phyloP scores from a whole-genome alignment of 2,888 invertebrate species.

The Watsonalla cultraria region DNA sequence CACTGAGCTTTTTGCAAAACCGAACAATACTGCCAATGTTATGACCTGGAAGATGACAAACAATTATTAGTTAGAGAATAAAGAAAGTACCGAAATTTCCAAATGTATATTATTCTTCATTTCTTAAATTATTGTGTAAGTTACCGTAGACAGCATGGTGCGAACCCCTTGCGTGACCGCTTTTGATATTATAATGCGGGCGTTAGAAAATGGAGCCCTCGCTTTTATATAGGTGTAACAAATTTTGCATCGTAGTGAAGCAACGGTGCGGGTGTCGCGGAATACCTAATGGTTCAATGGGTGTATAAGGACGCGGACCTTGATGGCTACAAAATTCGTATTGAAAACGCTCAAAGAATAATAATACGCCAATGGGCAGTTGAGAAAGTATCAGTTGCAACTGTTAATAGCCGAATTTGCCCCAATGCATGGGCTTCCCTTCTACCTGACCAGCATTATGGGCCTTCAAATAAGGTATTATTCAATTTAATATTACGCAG shows the following conservation, averaged over 20 bases:
- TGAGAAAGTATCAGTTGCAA: conserved; percentile 55
- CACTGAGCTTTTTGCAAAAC: conserved; percentile 44
- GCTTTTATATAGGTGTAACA: conserved; percentile 77
- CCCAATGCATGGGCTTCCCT: conserved; percentile 26
- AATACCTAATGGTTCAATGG: conserved; percentile 74
- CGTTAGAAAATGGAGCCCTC: conserved; percentile 62
- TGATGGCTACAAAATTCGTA: conserved; percentile 75
- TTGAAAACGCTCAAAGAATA: conserved; percentile 71
- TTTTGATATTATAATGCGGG: conserved; percentile 67
- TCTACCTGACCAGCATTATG: conserved; percentile 12
- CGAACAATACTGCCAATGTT: conserved; percentile 39
- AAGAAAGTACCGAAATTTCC: not conserved
- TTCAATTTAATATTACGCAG: not conserved
- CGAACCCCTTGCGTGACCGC: conserved; percentile 47
- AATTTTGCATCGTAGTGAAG: conserved; percentile 75
- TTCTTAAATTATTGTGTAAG: conserved; percentile 8
- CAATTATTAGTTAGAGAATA: conserved; percentile 3
- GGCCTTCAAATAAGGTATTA: not conserved
- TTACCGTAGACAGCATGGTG: conserved; percentile 60
- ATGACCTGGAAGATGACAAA: conserved; percentile 44
- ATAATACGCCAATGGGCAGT: conserved; percentile 58
- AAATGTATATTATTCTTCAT: conserved; percentile 1
- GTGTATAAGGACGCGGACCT: conserved; percentile 66
- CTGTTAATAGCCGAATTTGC: conserved; percentile 35
- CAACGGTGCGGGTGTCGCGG: conserved; percentile 63